Evolutionary conservation across 2,888 invertebrate genomes (phyloP).

Genomic region (Halictus quadricinctus): DNA sequence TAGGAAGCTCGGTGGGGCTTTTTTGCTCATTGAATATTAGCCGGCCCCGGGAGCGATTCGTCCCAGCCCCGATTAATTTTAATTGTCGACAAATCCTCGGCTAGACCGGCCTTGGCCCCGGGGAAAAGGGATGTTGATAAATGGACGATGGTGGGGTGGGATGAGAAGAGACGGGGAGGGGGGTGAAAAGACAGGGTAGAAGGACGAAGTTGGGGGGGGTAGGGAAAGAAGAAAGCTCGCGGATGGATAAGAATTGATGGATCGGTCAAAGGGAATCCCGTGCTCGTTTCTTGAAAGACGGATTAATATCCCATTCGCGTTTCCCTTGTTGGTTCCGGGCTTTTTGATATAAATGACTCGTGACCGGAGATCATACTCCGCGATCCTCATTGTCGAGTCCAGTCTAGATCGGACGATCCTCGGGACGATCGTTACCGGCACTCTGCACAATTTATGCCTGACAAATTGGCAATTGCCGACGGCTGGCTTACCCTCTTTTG

Average conservation of each 20-base stretch:
- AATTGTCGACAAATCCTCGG: slow-evolving; percentile 73
- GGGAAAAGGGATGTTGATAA: slow-evolving; percentile 68
- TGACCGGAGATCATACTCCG: not conserved
- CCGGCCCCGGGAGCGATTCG: slow-evolving; percentile 24
- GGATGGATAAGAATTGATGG: slow-evolving; percentile 71
- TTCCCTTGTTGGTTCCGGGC: slow-evolving; percentile 22
- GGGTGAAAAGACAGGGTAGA: slow-evolving; percentile 35
- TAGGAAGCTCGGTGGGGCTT: slow-evolving; percentile 10
- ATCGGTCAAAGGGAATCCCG: slow-evolving; percentile 35
- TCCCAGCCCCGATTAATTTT: slow-evolving; percentile 73
- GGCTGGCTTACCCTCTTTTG: not conserved
- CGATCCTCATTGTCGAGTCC: slow-evolving; percentile 5
- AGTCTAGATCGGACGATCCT: slow-evolving; percentile 8
- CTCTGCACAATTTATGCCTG: slow-evolving; percentile 4
- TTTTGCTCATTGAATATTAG: slow-evolving; percentile 42
- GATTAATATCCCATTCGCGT: slow-evolving; percentile 46
- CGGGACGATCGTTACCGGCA: slow-evolving; percentile 2
- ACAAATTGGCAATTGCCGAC: slow-evolving; percentile 3
- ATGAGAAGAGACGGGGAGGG: slow-evolving; percentile 19
- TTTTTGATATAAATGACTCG: slow-evolving; percentile 17
- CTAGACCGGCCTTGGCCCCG: slow-evolving; percentile 22
- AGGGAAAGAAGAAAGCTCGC: slow-evolving; percentile 32
- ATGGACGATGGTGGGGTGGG: slow-evolving; percentile 55
- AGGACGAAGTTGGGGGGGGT: not conserved
- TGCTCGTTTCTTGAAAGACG: slow-evolving; percentile 34